Conservation (phyloP, 2,797 vertebrate genomes). For the Pangasius larnaudii region DNA sequence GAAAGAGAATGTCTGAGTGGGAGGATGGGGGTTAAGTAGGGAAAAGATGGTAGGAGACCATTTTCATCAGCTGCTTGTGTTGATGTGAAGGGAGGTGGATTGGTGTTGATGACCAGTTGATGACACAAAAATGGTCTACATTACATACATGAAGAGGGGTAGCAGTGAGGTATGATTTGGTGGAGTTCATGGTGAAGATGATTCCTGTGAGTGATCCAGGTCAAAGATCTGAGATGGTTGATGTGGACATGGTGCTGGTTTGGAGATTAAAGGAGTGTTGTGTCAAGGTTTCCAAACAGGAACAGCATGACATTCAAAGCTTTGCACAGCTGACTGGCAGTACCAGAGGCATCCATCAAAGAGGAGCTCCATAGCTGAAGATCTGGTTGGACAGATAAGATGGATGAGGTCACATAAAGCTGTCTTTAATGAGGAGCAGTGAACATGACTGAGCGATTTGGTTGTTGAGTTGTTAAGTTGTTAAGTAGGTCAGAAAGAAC, state of each 20-base stretch:
- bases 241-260: neutral
- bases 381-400: neutral
- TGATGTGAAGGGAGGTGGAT: neutral
- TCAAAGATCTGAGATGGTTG: neutral
- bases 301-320: neutral
- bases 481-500: neutral
- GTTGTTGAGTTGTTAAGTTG: neutral
- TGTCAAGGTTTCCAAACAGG: neutral
- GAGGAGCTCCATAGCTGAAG: neutral
- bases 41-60: neutral
- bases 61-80: neutral
- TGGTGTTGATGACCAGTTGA: constrained; percentile 11
- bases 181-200: neutral
- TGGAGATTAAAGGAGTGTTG: neutral
- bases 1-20: constrained; percentile 3
- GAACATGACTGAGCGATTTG: neutral
- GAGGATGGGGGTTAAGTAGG: neutral
- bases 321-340: neutral
- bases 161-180: neutral
- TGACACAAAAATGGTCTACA: neutral
- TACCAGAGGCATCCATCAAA: neutral
- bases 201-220: neutral
- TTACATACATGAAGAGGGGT: neutral
- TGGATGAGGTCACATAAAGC: neutral
- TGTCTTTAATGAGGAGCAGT: neutral